Evolutionary conservation across 2,113 vertebrate species (phyloP).

Genomic region (Ellobius talpinus): DNA sequence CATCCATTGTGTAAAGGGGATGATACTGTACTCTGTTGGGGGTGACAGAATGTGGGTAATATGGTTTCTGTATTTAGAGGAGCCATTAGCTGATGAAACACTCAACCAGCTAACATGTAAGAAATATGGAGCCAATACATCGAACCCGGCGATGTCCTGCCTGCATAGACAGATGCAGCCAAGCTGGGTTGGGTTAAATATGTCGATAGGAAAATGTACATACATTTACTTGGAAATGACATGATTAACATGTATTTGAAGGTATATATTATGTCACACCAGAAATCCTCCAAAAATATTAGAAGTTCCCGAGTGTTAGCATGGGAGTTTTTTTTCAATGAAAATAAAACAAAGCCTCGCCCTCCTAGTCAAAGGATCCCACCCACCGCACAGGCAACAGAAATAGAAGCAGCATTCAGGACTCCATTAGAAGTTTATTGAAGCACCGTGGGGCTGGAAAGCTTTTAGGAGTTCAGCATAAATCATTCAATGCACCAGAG

Average conservation of each 20-base stretch:
- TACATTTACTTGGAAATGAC: not conserved
- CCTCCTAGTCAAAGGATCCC: slow-evolving; percentile 68
- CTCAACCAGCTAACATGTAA: slow-evolving; percentile 34
- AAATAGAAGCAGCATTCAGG: slow-evolving; percentile 74
- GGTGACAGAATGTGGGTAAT: slow-evolving; percentile 57
- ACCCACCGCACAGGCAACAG: slow-evolving; percentile 66
- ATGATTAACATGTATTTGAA: slow-evolving; percentile 18
- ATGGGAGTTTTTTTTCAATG: slow-evolving; percentile 51
- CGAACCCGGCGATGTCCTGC: not conserved
- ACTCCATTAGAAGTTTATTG: slow-evolving; percentile 79
- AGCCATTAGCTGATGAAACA: slow-evolving; percentile 63
- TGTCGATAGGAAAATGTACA: slow-evolving; percentile 1
- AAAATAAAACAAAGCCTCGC: slow-evolving; percentile 71
- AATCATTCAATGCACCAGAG: slow-evolving; percentile 73
- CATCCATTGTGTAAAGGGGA: slow-evolving; percentile 75
- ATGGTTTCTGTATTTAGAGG: slow-evolving; percentile 63
- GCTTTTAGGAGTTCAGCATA: slow-evolving; percentile 81
- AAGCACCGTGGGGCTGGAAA: slow-evolving; percentile 76
- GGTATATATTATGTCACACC: not conserved
- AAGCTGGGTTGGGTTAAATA: slow-evolving; percentile 28
- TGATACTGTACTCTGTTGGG: slow-evolving; percentile 57
- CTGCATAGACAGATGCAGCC: not conserved
- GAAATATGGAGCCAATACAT: slow-evolving; percentile 14
- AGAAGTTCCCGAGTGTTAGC: not conserved
- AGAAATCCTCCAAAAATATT: slow-evolving; percentile 36